Evolutionary conservation across 2,113 vertebrate species (phyloP), one percentile per base, ranked within the genome.

Genomic region (Rana temporaria): DNA sequence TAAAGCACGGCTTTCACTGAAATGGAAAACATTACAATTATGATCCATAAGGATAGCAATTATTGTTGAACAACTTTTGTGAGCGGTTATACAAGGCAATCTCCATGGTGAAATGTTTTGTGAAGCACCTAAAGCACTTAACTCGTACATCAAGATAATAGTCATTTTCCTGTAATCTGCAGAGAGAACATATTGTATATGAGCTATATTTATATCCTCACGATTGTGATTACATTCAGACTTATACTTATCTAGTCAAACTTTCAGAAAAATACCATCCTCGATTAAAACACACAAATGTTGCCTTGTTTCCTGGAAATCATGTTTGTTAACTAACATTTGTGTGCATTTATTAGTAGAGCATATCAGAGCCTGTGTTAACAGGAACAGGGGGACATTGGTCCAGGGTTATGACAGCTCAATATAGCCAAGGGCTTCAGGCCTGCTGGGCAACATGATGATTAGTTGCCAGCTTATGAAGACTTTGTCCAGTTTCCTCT

Each of bases 81-180:
- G 60, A 42, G 72, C 56, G 38, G 38, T 75, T 60, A 75, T 75
- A 60, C 19, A 26, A 75, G 72, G 56, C 62, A 65, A 63, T 78
- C 75, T 78, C 75, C 52, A 78, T 78, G 62, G 75, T 78, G 75
- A 78, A 78, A 65, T 65, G 62, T 78, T 78, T 78, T 65, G 60
- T 64, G 20, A 65, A 78, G 75, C 38, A 78, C 60, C 75, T 78
- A 64, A 64, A 65, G 75, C 48, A 78, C 62, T 78, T 64, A 78
- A 42, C 62, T 65, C 75, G 64, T 53, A 63, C 75, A 78, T 78
- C 42, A 65, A 78, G 60, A 75, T 75, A 78, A 63, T 65, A 78
- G 59, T 78, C 60, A 78, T 78, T 78, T 64, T 78, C 72, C 75
- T 78, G 75, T 78, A 78, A 78, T 78, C 75, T 26, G 75, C 42